phyloP scores from a whole-genome alignment of 2,888 invertebrate genomes.

The Onthophagus sagittarius region DNA sequence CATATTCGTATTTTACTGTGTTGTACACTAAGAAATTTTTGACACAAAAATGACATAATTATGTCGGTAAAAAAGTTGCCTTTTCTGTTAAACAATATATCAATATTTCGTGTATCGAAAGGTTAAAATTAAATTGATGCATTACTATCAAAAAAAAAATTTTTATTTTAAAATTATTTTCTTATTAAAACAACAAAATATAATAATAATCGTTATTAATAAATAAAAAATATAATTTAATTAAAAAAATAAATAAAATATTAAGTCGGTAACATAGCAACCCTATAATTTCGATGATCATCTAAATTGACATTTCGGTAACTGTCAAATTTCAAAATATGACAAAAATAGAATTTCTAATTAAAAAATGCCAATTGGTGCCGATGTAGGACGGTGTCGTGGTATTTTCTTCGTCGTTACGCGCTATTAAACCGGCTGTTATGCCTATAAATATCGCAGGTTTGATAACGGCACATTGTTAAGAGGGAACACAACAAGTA shows the following conservation, averaged over 20 bases:
- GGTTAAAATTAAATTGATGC: no score
- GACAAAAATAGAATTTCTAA: conserved; percentile 28
- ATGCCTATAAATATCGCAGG: not conserved
- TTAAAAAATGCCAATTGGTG: conserved; percentile 22
- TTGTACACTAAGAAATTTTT: no score
- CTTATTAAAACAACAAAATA: not conserved
- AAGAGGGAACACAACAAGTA: conserved; percentile 11
- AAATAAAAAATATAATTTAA: not conserved
- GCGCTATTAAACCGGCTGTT: not conserved
- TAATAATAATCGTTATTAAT: not conserved
- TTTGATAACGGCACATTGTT: not conserved
- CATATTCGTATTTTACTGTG: no score
- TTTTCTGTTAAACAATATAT: no score
- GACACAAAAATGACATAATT: no score
- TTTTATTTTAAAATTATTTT: no score
- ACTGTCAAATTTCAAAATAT: conserved; percentile 28
- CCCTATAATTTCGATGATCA: conserved; percentile 16
- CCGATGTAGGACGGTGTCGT: conserved; percentile 18
- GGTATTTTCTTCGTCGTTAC: not conserved
- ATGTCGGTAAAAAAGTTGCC: no score
- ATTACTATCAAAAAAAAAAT: no score
- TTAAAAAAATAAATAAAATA: not conserved
- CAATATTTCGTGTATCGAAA: no score
- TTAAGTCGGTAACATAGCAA: conserved; percentile 12
- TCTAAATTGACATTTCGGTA: conserved; percentile 16